Evolutionary conservation across 2,113 vertebrate genomes (phyloP).

Genomic region (Chinchilla lanigera): DNA sequence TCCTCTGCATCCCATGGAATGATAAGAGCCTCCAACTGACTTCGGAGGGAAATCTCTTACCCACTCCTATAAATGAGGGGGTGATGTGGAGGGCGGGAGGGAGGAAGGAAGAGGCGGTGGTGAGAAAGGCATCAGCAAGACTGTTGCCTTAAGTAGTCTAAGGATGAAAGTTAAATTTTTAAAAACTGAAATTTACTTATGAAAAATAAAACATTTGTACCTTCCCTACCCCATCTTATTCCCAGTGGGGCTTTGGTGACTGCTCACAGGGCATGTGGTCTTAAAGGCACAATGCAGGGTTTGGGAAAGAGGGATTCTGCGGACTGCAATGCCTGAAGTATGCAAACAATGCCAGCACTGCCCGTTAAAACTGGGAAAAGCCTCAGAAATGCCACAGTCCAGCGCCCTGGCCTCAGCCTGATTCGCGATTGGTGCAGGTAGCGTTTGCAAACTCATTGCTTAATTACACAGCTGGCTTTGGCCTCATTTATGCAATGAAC

Average conservation of each 20-base stretch:
- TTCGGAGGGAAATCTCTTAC: neutral
- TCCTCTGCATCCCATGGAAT: neutral
- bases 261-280: neutral
- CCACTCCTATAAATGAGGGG: neutral
- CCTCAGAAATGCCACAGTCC: neutral
- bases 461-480: neutral
- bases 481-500: neutral
- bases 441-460: neutral
- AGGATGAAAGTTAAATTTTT: neutral
- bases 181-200: neutral
- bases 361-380: neutral
- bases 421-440: accelerated
- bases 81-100: neutral
- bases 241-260: neutral
- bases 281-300: neutral
- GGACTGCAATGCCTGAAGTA: neutral
- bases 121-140: neutral
- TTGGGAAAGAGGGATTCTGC: constrained; percentile 19
- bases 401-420: neutral
- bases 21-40: neutral
- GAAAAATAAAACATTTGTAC: constrained; percentile 2
- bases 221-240: neutral
- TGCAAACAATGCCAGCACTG: neutral
- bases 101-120: neutral
- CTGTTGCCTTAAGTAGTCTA: neutral